phyloP scores from a whole-genome alignment of 1,140 invertebrate genomes.

The Nasonia vitripennis region DNA sequence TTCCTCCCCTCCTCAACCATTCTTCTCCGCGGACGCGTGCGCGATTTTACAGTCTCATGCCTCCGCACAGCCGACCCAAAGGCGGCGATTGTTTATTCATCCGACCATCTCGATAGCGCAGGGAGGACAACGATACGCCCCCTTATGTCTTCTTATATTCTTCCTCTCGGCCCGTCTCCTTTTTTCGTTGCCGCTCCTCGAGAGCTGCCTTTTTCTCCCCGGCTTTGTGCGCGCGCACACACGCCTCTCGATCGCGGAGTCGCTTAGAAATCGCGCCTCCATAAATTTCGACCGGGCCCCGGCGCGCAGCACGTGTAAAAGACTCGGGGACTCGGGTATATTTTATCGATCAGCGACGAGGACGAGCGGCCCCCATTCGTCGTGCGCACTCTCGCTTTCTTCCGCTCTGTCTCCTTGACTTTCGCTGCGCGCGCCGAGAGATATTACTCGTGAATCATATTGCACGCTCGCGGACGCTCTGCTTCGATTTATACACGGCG shows the following conservation, averaged over 20 bases:
- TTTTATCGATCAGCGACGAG: constrained; percentile 46
- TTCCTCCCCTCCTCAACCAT: background rate
- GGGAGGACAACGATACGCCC: constrained; percentile 26
- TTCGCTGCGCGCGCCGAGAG: background rate
- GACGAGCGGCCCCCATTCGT: constrained; percentile 11
- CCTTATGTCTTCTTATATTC: constrained; percentile 27
- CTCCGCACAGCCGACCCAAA: background rate
- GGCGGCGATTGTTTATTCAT: constrained; percentile 49
- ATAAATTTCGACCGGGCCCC: constrained; percentile 41
- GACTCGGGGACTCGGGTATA: constrained; percentile 26
- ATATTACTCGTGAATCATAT: constrained; percentile 49
- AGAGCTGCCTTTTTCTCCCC: constrained; percentile 9
- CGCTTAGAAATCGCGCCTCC: constrained; percentile 49
- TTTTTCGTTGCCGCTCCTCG: constrained; percentile 24
- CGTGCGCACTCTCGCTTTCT: background rate
- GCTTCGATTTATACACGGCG: constrained; percentile 33
- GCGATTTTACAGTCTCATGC: constrained; percentile 26
- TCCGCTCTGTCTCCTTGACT: background rate
- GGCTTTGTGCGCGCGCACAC: background rate
- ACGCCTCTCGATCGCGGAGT: constrained; percentile 31
- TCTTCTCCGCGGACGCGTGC: background rate
- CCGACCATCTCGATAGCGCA: constrained; percentile 43
- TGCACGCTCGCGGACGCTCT: background rate
- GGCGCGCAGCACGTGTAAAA: background rate
- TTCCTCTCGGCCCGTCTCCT: background rate